Conservation (phyloP, 1,140 invertebrate species). For the Druon quercuslanigerum region DNA sequence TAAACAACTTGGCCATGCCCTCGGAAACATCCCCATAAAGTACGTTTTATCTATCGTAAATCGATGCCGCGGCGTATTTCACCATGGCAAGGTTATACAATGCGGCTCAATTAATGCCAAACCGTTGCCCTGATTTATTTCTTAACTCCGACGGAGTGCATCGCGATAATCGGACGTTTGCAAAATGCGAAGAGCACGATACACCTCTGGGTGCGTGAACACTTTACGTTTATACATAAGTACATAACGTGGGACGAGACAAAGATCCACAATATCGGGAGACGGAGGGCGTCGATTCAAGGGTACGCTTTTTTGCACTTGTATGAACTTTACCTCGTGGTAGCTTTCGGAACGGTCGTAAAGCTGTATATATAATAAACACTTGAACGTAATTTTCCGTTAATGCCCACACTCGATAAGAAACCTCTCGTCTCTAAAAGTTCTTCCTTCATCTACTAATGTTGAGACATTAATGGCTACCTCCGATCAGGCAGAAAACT, state of each 20-base stretch:
- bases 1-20: constrained; percentile 65
- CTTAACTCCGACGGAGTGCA: constrained; percentile 57
- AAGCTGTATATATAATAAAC: not conserved
- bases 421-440: not conserved
- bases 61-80: constrained; percentile 72
- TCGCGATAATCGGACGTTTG: constrained; percentile 39
- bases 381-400: constrained; percentile 6
- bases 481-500: not conserved
- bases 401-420: not conserved
- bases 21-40: constrained; percentile 73
- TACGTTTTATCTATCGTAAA: constrained; percentile 75
- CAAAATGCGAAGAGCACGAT: not conserved
- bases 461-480: not conserved
- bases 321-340: not conserved
- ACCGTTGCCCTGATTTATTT: constrained; percentile 73
- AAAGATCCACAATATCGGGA: constrained; percentile 3
- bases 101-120: constrained; percentile 75
- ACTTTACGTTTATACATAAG: not conserved
- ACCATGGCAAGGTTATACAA: constrained; percentile 67
- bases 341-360: constrained; percentile 2
- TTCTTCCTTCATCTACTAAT: not conserved
- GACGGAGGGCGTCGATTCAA: not conserved
- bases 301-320: not conserved
- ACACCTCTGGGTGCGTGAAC: constrained; percentile 4
- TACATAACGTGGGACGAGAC: not conserved